Base-by-base conservation (phyloP, 1,140 invertebrate genomes). In the Coptotermes formosanus region DNA sequence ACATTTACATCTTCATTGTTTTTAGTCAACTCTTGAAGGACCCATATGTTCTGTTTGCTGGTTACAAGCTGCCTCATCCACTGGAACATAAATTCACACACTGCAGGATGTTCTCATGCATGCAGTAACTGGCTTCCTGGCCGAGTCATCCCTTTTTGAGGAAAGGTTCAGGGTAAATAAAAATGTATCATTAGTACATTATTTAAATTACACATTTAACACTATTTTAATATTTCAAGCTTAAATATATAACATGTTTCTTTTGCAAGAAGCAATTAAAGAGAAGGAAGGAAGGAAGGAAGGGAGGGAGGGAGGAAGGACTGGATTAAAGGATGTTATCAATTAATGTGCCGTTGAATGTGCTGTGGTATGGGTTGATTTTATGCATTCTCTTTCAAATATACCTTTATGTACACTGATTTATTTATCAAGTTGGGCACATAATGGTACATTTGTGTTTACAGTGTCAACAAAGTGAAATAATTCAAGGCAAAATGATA, bases 51-150 rank as follows among this genome's bases (percentile, higher is more conserved):
- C 91, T 99, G 44, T 99, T 99, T 93, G 98, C 99, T 90, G 99
- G 99, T 21, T 99, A 99, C 91, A 99, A 99, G 92, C 93, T 98
- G 84, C 99, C 99, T 32, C 99, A 99, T 95, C 99, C 99, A 1
- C 90, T 99, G 87, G 99, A 99, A 91, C 97, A 99, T 90, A 99
- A 99, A 91, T 98, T 99, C 92, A 95, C 90, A 97, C 97, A n/a
- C 99, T 99, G 0, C 97, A 99, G 88, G 98, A 99, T 90, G 99
- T 98, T 21, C 95, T 99, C 85, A 98, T 97, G 93, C 97, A 98
- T 92, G 98, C 99, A 25, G 99, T 99, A 43, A 99, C 97, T 11
- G 99, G 99, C 94, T 92, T 99, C 11, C 96, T 99, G 86, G 96
- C 98, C 55, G 99, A 99, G 91, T 92, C 99, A 25, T 99, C 98